Evolutionary conservation across 2,113 vertebrate species (phyloP).

Genomic region (Saguinus midas): DNA sequence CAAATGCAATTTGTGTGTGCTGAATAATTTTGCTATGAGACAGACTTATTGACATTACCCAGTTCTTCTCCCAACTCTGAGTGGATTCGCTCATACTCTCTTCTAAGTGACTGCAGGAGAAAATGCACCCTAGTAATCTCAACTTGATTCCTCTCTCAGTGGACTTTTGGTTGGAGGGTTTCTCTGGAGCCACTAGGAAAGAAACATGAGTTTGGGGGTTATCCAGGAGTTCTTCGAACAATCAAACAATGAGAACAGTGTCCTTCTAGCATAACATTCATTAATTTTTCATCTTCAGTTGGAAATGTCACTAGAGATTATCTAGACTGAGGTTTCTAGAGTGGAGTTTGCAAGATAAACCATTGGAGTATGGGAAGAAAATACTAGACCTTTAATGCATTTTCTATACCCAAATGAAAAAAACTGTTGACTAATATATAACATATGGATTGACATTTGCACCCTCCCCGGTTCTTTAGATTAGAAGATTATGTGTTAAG

Average conservation of each 20-base stretch:
- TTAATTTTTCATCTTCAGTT: conserved; percentile 27
- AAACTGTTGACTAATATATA: not conserved
- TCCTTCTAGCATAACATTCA: not conserved
- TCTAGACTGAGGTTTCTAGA: not conserved
- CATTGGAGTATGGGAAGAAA: not conserved
- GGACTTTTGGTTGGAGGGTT: not conserved
- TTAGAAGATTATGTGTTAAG: not conserved
- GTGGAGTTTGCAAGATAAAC: conserved; percentile 41
- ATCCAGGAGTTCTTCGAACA: not conserved
- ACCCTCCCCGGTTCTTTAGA: not conserved
- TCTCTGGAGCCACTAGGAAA: not conserved
- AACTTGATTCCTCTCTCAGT: not conserved
- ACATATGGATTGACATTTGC: not conserved
- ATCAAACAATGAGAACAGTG: not conserved
- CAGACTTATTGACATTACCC: not conserved
- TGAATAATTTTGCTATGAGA: conserved; percentile 44
- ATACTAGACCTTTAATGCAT: not conserved
- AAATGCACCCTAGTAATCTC: not conserved
- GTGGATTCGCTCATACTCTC: not conserved
- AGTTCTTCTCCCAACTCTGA: not conserved
- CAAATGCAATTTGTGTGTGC: not conserved
- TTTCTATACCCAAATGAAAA: not conserved
- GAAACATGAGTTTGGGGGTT: not conserved
- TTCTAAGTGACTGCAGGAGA: not conserved
- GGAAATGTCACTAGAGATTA: not conserved